Evolutionary conservation across 1,140 invertebrate genomes (phyloP).

Genomic region (Caenorhabditis briggsae): DNA sequence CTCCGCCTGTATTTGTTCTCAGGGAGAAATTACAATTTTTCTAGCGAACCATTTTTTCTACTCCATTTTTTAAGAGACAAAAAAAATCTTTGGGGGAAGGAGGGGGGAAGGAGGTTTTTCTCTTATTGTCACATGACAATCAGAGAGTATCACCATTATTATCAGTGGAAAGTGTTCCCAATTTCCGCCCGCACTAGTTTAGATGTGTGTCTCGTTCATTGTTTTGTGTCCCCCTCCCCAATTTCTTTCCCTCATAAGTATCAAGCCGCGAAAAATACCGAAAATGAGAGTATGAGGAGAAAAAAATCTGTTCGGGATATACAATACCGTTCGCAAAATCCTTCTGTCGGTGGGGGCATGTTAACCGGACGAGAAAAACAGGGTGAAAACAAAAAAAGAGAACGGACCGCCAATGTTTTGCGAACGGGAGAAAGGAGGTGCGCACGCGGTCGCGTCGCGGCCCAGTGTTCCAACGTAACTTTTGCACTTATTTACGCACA

Average conservation of each 20-base stretch:
- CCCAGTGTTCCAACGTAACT: slow-evolving; percentile 11
- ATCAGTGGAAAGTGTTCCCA: slow-evolving; percentile 13
- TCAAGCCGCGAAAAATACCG: not conserved
- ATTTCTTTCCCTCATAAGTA: not conserved
- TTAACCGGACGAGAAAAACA: not conserved
- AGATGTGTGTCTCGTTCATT: not conserved
- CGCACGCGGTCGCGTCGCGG: slow-evolving; percentile 50
- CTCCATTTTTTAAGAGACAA: not conserved
- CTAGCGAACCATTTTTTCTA: not conserved
- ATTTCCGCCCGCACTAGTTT: not conserved
- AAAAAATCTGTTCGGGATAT: not conserved
- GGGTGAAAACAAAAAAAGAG: slow-evolving; percentile 31
- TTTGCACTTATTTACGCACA: slow-evolving; percentile 47
- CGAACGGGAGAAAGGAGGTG: not conserved
- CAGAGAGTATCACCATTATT: not conserved
- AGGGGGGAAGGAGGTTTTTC: not conserved
- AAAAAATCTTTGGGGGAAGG: not conserved
- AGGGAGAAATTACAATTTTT: not conserved
- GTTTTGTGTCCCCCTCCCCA: not conserved
- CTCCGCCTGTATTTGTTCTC: not conserved
- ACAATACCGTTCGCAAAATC: slow-evolving; percentile 7
- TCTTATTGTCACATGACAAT: slow-evolving; percentile 11
- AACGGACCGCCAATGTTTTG: slow-evolving; percentile 47
- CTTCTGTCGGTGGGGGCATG: not conserved
- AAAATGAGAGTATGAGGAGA: not conserved